Evolutionary conservation across 64 coral and sea anemone species (phyloP), one percentile per base, ranked within the genome.

Genomic region (Dendrophyllia cribrosa): DNA sequence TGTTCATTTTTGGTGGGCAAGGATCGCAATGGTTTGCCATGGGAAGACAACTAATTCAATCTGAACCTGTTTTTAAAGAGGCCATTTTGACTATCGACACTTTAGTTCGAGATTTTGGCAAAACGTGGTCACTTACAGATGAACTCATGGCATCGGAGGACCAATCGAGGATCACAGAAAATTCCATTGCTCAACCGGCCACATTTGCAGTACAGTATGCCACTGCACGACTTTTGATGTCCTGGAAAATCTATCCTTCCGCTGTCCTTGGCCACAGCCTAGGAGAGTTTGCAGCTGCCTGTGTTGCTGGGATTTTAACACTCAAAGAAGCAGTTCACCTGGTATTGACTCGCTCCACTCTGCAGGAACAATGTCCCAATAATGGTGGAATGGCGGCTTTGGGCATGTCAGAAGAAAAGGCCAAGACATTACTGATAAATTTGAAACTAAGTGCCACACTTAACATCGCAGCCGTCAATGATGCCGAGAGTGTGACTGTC

Each of bases 201-300:
- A 85, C 92, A 49, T 97, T 97, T 87, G 91, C 91, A 76, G 80
- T 97, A 5, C 95, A 97, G 21, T 94, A 89, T 48, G 95, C 87
- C 12, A 94, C 89, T 19, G 92, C 91, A 20, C 43, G 75, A 19
- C 53, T 97, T 3, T 23, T 97, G 20, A 87, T 66, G 53, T 97
- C 95, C 23, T 97, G 95, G 95, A 84, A 70, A 59, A 82, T 97
- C 43, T 23, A 67, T 43, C 95, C 95, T 2, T 82, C 95, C 4
- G 95, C 91, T 64, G 91, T 97, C 11, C 72, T 97, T 81, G 95
- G 95, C 0, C 95, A 97, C 43, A 97, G 95, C 75, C 43, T 97
- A 56, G 95, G 95, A 45, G 95, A 97, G 58, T 79, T 90, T 80
- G 88, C 95, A 22, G 95, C 95, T 23, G 80, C 95, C 12, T 93